These are phyloP conservation scores for Byasa hedistus DNA, from an alignment of 2,888 invertebrate species.

Conservation along the genomic window DNA sequence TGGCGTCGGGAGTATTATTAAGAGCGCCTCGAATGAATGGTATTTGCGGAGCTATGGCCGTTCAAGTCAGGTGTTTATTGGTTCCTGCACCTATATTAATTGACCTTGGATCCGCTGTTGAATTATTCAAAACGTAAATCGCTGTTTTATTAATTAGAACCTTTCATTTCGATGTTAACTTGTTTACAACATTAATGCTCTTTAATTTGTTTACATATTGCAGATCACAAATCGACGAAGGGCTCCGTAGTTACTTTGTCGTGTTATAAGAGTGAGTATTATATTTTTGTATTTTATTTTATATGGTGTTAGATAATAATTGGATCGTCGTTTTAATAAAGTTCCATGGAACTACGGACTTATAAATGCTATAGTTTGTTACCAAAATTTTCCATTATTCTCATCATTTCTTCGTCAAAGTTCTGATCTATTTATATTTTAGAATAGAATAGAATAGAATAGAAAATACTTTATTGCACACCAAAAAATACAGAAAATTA, in stretches of 20 bases:
- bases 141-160: background rate
- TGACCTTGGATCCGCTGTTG: background rate
- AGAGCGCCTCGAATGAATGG: constrained; percentile 45
- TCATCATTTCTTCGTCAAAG: background rate
- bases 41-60: constrained; percentile 34
- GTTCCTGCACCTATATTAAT: constrained; percentile 15
- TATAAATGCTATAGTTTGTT: no score
- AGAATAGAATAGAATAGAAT: no score
- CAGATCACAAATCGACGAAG: constrained; percentile 81
- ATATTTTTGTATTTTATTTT: background rate
- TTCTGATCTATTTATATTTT: no score
- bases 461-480: no score
- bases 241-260: constrained; percentile 80
- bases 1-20: constrained; percentile 55
- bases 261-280: constrained; percentile 81
- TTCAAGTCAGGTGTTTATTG: constrained; percentile 33
- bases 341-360: no score
- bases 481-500: no score
- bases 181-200: background rate
- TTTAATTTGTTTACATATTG: constrained; percentile 41
- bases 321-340: no score
- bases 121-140: background rate
- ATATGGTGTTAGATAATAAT: background rate
- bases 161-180: no score
- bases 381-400: no score